Conservation (phyloP, 30 jellyfish, hydroid and myxozoan genomes). For the Rhopilema esculentum region DNA sequence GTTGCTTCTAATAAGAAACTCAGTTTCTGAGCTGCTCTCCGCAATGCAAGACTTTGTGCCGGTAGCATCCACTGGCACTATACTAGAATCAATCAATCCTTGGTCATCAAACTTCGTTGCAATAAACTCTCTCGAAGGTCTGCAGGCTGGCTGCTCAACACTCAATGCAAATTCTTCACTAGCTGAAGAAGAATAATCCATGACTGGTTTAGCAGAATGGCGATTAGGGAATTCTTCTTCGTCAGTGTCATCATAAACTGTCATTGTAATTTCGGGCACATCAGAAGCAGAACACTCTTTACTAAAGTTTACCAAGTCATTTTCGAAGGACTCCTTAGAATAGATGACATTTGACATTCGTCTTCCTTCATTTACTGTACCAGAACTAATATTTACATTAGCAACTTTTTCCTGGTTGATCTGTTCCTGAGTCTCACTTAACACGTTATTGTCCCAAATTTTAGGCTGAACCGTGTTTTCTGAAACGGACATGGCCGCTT, state of each 20-base stretch:
- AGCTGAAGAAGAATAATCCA: constrained; percentile 4
- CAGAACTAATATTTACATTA: neutral
- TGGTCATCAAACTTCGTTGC: neutral
- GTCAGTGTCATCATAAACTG: constrained; percentile 25
- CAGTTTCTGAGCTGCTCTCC: neutral
- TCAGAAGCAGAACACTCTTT: neutral
- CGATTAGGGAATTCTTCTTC: constrained; percentile 6
- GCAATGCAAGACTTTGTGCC: neutral
- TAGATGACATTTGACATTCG: neutral
- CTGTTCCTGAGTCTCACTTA: neutral
- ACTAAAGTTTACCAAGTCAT: neutral
- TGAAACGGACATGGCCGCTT: too few relatives aligned
- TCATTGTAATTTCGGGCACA: constrained; percentile 31
- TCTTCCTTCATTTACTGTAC: neutral
- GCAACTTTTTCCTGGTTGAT: neutral
- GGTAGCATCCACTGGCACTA: neutral
- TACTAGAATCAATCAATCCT: neutral
- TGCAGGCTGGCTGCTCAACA: neutral
- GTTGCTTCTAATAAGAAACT: constrained; percentile 7
- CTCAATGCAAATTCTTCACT: constrained; percentile 36
- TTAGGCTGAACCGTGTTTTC: neutral
- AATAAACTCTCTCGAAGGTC: constrained; percentile 20
- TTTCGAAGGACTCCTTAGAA: neutral
- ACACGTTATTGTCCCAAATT: neutral
- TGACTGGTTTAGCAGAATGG: constrained; percentile 3